Evolutionary conservation across 2,113 vertebrate genomes (phyloP).

Genomic region (Macquaria ambigua): DNA sequence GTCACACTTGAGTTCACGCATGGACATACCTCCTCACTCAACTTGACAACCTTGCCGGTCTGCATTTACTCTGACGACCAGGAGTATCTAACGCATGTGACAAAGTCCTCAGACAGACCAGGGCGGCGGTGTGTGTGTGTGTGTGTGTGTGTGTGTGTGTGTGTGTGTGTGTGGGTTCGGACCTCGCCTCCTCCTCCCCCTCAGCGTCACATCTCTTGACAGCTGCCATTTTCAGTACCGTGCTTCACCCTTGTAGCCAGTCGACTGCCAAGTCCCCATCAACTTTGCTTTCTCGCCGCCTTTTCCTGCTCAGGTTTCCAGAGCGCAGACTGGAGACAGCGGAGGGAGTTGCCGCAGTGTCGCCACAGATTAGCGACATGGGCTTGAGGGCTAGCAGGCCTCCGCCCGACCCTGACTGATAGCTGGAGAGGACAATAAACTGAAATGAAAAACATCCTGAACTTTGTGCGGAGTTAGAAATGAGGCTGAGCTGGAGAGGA

Average conservation of each 20-base stretch:
- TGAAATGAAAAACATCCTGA: slow-evolving; percentile 30
- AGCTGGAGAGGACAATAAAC: slow-evolving; percentile 22
- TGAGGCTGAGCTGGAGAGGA: slow-evolving; percentile 22
- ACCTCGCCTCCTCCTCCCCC: slow-evolving; percentile 51
- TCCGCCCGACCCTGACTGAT: slow-evolving; percentile 2
- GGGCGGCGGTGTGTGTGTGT: background rate
- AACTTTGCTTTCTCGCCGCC: slow-evolving; percentile 61
- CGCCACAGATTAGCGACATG: slow-evolving; percentile 60
- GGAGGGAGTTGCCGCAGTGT: slow-evolving; percentile 49
- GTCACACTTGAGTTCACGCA: slow-evolving; percentile 75
- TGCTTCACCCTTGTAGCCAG: slow-evolving; percentile 45
- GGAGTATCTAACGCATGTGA: slow-evolving; percentile 78
- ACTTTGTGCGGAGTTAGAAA: slow-evolving; percentile 19
- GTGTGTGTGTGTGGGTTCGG: background rate
- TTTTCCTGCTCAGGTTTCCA: slow-evolving; percentile 67
- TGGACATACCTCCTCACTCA: slow-evolving; percentile 81
- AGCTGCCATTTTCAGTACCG: slow-evolving; percentile 83
- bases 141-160: background rate
- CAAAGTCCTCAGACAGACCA: slow-evolving; percentile 77
- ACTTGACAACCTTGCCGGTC: slow-evolving; percentile 82
- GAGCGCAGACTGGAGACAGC: slow-evolving; percentile 47
- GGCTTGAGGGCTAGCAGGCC: slow-evolving; percentile 35
- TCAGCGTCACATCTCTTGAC: slow-evolving; percentile 80
- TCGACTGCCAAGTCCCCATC: slow-evolving; percentile 67
- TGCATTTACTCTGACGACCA: slow-evolving; percentile 73